Evolutionary conservation across 2,113 vertebrate species (phyloP).

Genomic region (Cryptotis parvus): DNA sequence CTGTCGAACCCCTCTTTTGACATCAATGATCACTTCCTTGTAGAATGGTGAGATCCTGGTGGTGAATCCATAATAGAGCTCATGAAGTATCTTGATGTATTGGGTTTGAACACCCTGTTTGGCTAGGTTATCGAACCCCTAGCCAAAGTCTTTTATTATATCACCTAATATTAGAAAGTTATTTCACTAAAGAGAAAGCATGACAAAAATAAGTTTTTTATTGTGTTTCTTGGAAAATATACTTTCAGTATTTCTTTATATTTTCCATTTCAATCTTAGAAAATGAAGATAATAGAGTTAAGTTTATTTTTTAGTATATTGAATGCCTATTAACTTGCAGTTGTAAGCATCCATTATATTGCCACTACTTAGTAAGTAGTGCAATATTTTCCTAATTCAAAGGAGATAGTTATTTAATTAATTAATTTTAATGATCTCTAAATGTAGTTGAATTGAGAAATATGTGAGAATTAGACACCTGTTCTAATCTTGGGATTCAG

Average conservation of each 20-base stretch:
- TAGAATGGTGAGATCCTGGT: no score
- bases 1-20: no score
- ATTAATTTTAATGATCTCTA: constrained; percentile 29
- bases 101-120: no score
- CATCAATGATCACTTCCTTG: no score
- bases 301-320: constrained; percentile 16
- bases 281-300: background rate
- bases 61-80: no score
- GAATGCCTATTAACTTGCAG: background rate
- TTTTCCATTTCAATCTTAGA: background rate
- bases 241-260: constrained; percentile 9
- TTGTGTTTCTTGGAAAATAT: background rate
- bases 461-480: background rate
- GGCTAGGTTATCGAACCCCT: no score
- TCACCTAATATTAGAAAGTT: background rate
- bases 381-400: background rate
- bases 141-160: background rate
- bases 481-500: rapidly evolving
- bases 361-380: no score
- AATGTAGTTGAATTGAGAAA: background rate
- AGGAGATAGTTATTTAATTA: background rate
- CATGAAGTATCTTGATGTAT: no score
- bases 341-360: no score
- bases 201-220: background rate
- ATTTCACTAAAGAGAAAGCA: background rate